These are phyloP conservation scores for Callitettix versicolor DNA, from an alignment of 1,140 invertebrate genomes.

Conservation along the genomic window DNA sequence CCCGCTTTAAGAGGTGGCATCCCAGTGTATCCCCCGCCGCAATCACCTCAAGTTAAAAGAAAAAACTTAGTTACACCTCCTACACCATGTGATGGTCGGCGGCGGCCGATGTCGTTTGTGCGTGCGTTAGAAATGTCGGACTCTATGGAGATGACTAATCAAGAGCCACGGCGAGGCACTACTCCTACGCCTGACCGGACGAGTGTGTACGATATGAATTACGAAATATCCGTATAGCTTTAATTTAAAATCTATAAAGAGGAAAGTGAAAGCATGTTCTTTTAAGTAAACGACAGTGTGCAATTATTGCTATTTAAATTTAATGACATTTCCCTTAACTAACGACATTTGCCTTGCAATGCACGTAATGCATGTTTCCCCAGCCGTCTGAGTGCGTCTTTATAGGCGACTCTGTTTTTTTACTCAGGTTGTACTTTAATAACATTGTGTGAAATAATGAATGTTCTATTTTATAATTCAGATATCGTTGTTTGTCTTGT, in stretches of 20 bases:
- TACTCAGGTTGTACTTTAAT: too few relatives aligned
- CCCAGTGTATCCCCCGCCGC: constrained; percentile 50
- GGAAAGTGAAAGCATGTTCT: too few relatives aligned
- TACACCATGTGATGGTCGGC: constrained; percentile 37
- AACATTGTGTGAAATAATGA: too few relatives aligned
- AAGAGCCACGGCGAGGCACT: constrained; percentile 35
- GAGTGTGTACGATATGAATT: constrained; percentile 90
- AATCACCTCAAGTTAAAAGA: constrained; percentile 54
- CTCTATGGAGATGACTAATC: constrained; percentile 55
- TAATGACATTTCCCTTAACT: too few relatives aligned
- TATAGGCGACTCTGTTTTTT: too few relatives aligned
- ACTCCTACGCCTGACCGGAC: constrained; percentile 68
- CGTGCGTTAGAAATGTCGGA: constrained; percentile 84
- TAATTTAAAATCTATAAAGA: not conserved
- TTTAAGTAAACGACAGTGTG: too few relatives aligned
- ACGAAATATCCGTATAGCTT: constrained; percentile 82
- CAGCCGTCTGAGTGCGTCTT: too few relatives aligned
- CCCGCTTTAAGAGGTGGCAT: constrained; percentile 48
- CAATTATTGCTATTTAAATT: too few relatives aligned
- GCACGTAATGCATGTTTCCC: too few relatives aligned
- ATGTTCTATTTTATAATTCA: too few relatives aligned
- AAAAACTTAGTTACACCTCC: constrained; percentile 39
- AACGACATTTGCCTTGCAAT: too few relatives aligned
- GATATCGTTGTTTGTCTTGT: too few relatives aligned
- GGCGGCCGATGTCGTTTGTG: constrained; percentile 83